Percentiles rank a stretch among this genome's conserved stretches.
Evolutionary conservation across 2,797 vertebrate species (phyloP).

Genomic region (Galagoides demidoff): DNA sequence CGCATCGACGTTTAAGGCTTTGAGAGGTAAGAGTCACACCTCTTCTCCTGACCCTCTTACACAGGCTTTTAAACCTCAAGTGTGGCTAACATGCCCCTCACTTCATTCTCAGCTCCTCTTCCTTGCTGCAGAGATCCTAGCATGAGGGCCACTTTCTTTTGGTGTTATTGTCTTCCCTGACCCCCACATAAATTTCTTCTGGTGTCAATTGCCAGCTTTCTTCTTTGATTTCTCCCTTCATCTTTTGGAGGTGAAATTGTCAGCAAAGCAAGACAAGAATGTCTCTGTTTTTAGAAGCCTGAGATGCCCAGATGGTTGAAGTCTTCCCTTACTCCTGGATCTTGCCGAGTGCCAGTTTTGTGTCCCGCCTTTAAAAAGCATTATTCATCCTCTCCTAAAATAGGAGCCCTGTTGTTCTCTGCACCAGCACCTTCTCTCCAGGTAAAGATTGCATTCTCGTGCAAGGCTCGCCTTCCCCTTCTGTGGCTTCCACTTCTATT

Average conservation of each 20-base stretch:
- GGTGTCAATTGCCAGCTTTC: conserved; percentile 14
- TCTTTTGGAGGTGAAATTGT: conserved; percentile 56
- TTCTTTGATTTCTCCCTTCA: conserved; percentile 36
- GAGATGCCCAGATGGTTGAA: conserved; percentile 52
- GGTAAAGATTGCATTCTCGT: background rate
- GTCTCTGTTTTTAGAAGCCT: conserved; percentile 58
- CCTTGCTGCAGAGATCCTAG: background rate
- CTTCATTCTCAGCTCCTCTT: background rate
- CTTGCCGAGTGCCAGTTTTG: conserved; percentile 32
- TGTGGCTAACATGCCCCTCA: background rate
- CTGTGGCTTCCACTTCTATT: background rate
- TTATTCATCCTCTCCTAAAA: background rate
- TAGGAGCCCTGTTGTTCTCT: background rate
- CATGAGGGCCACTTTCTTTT: background rate
- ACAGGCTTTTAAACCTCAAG: background rate
- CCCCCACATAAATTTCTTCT: background rate
- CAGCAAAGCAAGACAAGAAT: conserved; percentile 50
- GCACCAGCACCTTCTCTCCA: background rate
- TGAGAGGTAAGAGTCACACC: background rate
- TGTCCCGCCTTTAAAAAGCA: conserved; percentile 11
- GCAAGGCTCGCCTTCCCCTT: background rate
- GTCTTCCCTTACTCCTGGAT: conserved; percentile 41
- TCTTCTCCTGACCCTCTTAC: background rate
- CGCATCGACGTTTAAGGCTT: background rate
- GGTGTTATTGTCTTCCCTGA: background rate